These are phyloP conservation scores for Dicycla oo DNA, from an alignment of 2,888 invertebrate species.

Conservation along the genomic window DNA sequence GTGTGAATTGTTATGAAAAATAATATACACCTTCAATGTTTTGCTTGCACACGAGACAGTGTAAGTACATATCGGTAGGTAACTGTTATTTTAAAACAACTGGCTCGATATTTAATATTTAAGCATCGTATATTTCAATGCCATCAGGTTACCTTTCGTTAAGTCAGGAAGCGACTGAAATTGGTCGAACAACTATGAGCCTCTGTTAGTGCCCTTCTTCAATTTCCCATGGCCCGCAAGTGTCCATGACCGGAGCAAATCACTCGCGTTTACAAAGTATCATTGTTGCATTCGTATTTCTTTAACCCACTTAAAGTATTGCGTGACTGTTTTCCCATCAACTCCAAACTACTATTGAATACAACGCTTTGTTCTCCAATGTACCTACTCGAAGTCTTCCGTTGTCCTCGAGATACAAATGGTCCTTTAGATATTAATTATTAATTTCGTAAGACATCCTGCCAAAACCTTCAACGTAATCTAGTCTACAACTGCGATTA, in stretches of 20 bases:
- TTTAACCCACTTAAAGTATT: constrained; percentile 70
- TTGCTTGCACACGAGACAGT: constrained; percentile 44
- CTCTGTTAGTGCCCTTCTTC: constrained; percentile 30
- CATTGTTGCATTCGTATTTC: constrained; percentile 64
- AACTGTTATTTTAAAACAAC: constrained; percentile 52
- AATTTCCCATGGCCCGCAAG: constrained; percentile 49
- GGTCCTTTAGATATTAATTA: neutral
- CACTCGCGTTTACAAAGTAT: constrained; percentile 60
- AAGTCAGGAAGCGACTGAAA: constrained; percentile 34
- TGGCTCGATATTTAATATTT: constrained; percentile 44
- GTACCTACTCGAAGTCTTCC: constrained; percentile 9
- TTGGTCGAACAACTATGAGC: constrained; percentile 3
- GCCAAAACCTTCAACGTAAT: neutral
- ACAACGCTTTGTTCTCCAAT: constrained; percentile 41
- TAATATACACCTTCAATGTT: constrained; percentile 45
- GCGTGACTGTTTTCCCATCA: constrained; percentile 64
- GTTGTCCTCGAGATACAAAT: constrained; percentile 9
- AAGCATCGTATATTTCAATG: constrained; percentile 53
- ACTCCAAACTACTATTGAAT: constrained; percentile 47
- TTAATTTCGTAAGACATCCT: neutral
- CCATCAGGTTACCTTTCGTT: constrained; percentile 46
- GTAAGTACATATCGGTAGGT: constrained; percentile 14
- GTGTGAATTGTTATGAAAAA: constrained; percentile 44
- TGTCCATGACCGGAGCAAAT: constrained; percentile 70
- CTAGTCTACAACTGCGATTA: constrained; percentile 2